Evolutionary conservation across 2,888 invertebrate genomes (phyloP).

Genomic region (Acronicta aceris): DNA sequence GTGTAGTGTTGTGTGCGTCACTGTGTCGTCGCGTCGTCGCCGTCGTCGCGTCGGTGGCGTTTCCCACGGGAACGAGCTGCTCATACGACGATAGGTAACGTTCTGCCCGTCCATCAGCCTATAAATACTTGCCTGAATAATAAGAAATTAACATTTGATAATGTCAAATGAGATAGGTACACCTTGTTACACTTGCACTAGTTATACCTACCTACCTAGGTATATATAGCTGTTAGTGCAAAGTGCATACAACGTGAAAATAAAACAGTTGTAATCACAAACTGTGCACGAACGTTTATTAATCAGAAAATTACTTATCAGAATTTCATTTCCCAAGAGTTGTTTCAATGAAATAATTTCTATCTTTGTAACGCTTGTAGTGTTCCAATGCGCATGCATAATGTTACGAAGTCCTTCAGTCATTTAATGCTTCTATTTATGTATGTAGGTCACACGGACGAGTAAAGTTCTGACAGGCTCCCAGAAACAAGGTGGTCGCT

Average conservation of each 20-base stretch:
- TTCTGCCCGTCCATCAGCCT: conserved; percentile 1
- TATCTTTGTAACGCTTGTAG: too few relatives aligned
- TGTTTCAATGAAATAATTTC: conserved; percentile 2
- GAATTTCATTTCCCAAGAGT: conserved; percentile 3
- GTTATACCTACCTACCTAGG: too few relatives aligned
- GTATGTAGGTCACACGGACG: conserved; percentile 33
- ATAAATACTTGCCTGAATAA: conserved; percentile 6
- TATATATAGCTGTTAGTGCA: too few relatives aligned
- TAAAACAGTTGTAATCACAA: background rate
- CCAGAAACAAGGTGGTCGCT: conserved; percentile 2
- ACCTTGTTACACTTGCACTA: too few relatives aligned
- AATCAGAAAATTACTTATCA: conserved; percentile 6
- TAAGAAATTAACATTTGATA: conserved; percentile 1
- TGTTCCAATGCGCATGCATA: background rate
- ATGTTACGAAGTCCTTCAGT: background rate
- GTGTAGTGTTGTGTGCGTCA: background rate
- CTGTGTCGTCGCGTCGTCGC: too few relatives aligned
- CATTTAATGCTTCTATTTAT: conserved; percentile 10
- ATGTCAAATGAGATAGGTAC: too few relatives aligned
- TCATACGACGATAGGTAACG: conserved; percentile 17
- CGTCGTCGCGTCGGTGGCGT: conserved; percentile 16
- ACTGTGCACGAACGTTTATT: background rate
- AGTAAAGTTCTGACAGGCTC: conserved; percentile 19
- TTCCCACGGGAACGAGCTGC: conserved; percentile 39
- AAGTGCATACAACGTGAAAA: background rate